Conservation (phyloP, 1,140 invertebrate genomes). For the Druon quercuslanigerum region DNA sequence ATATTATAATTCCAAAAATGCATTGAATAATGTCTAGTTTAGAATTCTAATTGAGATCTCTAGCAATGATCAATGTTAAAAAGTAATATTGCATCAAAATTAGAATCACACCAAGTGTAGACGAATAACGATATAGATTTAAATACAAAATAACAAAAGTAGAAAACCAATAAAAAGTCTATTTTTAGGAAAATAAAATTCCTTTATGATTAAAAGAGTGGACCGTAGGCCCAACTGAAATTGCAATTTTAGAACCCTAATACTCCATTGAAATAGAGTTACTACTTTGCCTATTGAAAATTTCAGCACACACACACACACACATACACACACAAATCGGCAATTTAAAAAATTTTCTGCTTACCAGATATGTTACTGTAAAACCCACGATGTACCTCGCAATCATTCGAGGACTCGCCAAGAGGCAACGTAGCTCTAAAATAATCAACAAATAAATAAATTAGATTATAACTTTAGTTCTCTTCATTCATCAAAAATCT, state of each 20-base stretch:
- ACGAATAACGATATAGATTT: too few relatives aligned
- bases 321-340: constrained; percentile 2
- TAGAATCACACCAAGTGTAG: too few relatives aligned
- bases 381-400: constrained; percentile 72
- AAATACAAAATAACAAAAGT: too few relatives aligned
- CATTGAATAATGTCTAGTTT: too few relatives aligned
- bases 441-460: constrained; percentile 48
- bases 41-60: too few relatives aligned
- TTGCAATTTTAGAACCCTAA: background rate
- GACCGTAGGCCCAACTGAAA: background rate
- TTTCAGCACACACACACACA: constrained; percentile 35
- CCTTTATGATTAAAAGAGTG: background rate
- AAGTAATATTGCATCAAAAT: too few relatives aligned
- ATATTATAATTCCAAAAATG: too few relatives aligned
- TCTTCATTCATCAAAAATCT: constrained; percentile 32
- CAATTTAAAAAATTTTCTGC: constrained; percentile 34
- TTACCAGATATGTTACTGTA: constrained; percentile 73
- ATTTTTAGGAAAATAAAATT: background rate
- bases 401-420: constrained; percentile 78
- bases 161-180: too few relatives aligned
- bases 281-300: constrained; percentile 21
- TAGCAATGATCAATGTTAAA: too few relatives aligned
- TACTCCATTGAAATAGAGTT: background rate
- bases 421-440: constrained; percentile 87
- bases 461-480: background rate